phyloP scores from a whole-genome alignment of 2,888 invertebrate genomes.

The Nemurella pictetii region DNA sequence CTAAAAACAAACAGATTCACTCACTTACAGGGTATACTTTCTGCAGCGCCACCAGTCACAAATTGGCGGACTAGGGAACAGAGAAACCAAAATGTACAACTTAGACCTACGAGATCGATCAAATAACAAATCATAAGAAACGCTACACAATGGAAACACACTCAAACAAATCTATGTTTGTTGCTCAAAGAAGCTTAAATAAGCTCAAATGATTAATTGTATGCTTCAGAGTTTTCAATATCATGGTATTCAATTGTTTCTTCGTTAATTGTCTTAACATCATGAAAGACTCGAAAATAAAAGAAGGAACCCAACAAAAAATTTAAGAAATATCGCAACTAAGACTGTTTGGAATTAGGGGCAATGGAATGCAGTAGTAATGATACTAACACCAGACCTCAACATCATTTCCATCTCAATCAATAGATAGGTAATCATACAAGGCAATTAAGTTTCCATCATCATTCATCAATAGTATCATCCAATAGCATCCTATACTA shows the following conservation, averaged over 20 bases:
- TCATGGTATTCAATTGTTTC: not conserved
- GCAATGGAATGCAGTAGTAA: constrained; percentile 6
- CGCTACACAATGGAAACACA: constrained; percentile 34
- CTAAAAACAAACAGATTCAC: constrained; percentile 45
- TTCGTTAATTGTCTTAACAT: not conserved
- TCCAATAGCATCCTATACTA: not conserved
- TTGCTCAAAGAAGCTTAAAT: not conserved
- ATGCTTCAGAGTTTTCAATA: not conserved
- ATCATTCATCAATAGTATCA: constrained; percentile 19
- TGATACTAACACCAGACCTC: constrained; percentile 41
- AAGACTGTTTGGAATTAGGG: constrained; percentile 18
- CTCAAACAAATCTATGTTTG: not conserved
- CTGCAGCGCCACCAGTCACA: constrained; percentile 49
- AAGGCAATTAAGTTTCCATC: not conserved
- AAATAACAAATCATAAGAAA: constrained; percentile 44
- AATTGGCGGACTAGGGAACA: constrained; percentile 49
- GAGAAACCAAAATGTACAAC: constrained; percentile 44
- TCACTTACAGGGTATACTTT: constrained; percentile 50
- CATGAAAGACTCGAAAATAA: not conserved
- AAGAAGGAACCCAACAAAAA: constrained; percentile 11
- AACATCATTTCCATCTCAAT: constrained; percentile 35
- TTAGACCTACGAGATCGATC: constrained; percentile 33
- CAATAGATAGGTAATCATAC: not conserved
- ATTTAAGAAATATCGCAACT: constrained; percentile 26
- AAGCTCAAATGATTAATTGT: not conserved